phyloP scores from a whole-genome alignment of 2,113 vertebrate genomes.

The Cephalopholis sonnerati region DNA sequence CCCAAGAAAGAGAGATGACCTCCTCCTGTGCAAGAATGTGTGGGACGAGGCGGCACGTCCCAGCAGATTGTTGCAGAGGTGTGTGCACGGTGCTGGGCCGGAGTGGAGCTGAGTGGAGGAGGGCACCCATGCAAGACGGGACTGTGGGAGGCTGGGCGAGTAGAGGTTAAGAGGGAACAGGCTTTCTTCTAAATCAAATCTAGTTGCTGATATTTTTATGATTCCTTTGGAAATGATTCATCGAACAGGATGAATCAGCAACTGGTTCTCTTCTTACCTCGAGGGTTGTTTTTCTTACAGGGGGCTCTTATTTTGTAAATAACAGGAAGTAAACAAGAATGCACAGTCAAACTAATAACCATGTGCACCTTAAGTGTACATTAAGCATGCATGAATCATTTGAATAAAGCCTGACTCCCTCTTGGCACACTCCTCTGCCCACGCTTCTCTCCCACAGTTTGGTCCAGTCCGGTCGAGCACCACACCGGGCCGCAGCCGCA shows the following conservation, averaged over 20 bases:
- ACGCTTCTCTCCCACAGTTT: conserved; percentile 51
- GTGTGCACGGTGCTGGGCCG: conserved; percentile 50
- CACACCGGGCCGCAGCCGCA: conserved; percentile 44
- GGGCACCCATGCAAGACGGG: conserved; percentile 54
- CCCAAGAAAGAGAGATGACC: conserved; percentile 40
- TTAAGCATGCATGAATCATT: background rate
- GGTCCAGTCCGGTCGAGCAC: conserved; percentile 68
- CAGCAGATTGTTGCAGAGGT: conserved; percentile 63
- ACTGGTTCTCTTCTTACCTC: background rate
- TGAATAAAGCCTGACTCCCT: conserved; percentile 12
- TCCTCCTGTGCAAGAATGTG: conserved; percentile 57
- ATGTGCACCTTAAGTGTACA: background rate
- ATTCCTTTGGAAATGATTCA: background rate
- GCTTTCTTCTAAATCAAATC: background rate
- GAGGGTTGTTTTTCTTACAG: background rate
- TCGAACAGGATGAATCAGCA: background rate
- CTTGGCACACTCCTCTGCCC: conserved; percentile 24
- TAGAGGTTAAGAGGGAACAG: conserved; percentile 20
- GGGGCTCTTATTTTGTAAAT: background rate
- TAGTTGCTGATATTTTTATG: background rate
- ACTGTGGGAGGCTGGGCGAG: conserved; percentile 40
- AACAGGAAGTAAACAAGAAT: background rate
- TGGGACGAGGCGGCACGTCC: conserved; percentile 41
- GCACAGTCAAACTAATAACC: background rate
- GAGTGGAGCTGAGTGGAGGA: conserved; percentile 52